A percentile compares a stretch with the other conserved stretches of the same genome.
phyloP scores from a whole-genome alignment of 2,797 vertebrate genomes.

The Takifugu rubripes region DNA sequence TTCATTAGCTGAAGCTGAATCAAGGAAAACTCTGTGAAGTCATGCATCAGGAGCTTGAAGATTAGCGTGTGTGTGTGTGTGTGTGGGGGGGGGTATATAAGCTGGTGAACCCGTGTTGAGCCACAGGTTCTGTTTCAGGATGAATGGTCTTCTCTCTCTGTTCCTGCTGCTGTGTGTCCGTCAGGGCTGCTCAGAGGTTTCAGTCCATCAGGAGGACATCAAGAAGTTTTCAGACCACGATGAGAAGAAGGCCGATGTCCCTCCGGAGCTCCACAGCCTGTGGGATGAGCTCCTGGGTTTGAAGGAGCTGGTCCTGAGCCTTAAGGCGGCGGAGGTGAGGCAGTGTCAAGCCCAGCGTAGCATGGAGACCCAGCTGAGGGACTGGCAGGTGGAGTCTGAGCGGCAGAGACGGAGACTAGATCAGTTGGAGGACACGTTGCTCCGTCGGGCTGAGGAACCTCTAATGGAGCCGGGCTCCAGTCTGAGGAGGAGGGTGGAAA shows the following conservation, averaged over 20 bases:
- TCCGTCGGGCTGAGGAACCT: not conserved
- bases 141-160: conserved; percentile 24
- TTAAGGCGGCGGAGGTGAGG: conserved; percentile 39
- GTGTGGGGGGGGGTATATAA: conserved; percentile 17
- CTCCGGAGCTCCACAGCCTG: not conserved
- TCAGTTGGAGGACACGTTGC: not conserved
- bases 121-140: conserved; percentile 27
- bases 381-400: conserved; percentile 30
- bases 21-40: not conserved
- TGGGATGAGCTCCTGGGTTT: conserved; percentile 57
- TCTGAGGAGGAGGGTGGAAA: conserved; percentile 23
- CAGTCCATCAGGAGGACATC: not conserved
- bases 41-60: not conserved
- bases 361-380: conserved; percentile 52
- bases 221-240: not conserved
- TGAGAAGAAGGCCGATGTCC: not conserved
- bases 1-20: not conserved
- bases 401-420: conserved; percentile 29
- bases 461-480: conserved; percentile 13
- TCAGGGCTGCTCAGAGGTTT: not conserved
- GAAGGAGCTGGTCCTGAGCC: conserved; percentile 53
- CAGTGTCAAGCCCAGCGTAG: conserved; percentile 34
- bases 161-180: conserved; percentile 16
- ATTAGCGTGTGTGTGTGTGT: conserved; percentile 23
- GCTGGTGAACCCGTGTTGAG: conserved; percentile 7